These are phyloP conservation scores for Lampris megalopsis DNA, from an alignment of 2,113 vertebrate genomes.

Conservation along the genomic window DNA sequence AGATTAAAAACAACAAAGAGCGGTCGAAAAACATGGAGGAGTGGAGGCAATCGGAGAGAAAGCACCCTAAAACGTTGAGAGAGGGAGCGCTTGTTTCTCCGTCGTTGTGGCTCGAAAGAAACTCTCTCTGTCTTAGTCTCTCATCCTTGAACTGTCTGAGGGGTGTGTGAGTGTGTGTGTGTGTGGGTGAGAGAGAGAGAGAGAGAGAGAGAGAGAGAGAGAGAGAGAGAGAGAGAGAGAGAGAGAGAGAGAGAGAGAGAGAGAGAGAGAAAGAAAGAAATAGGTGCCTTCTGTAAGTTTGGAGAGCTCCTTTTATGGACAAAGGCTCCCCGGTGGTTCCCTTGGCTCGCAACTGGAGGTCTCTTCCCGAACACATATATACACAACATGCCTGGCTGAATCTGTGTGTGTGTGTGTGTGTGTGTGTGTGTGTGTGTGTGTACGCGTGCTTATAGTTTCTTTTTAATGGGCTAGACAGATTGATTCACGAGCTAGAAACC, in stretches of 20 bases:
- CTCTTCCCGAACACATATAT: conserved; percentile 55
- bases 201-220: conserved; percentile 14
- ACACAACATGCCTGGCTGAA: conserved; percentile 60
- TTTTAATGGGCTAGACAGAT: conserved; percentile 14
- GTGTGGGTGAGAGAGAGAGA: conserved; percentile 42
- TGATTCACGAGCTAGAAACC: conserved; percentile 25
- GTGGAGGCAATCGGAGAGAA: conserved; percentile 19
- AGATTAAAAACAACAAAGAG: conserved; percentile 32
- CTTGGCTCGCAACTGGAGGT: conserved; percentile 61
- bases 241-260: conserved; percentile 31
- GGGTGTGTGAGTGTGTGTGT: conserved; percentile 21
- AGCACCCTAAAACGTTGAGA: neutral
- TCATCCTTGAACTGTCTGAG: conserved; percentile 19
- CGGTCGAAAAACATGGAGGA: conserved; percentile 24
- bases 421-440: conserved; percentile 26
- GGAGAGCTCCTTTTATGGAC: conserved; percentile 79
- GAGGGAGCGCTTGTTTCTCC: conserved; percentile 10
- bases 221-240: conserved; percentile 31
- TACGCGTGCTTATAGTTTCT: conserved; percentile 2
- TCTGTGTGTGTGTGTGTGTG: conserved; percentile 35
- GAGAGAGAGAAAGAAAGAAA: conserved; percentile 6
- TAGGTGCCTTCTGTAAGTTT: conserved; percentile 64
- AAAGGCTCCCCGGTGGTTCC: conserved; percentile 71
- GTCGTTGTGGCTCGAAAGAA: conserved; percentile 20
- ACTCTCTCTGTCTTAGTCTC: conserved; percentile 41